A percentile compares a stretch with the other conserved stretches of the same genome.
phyloP scores from a whole-genome alignment of 1,140 invertebrate species.

The Scaptomyza hsui region DNA sequence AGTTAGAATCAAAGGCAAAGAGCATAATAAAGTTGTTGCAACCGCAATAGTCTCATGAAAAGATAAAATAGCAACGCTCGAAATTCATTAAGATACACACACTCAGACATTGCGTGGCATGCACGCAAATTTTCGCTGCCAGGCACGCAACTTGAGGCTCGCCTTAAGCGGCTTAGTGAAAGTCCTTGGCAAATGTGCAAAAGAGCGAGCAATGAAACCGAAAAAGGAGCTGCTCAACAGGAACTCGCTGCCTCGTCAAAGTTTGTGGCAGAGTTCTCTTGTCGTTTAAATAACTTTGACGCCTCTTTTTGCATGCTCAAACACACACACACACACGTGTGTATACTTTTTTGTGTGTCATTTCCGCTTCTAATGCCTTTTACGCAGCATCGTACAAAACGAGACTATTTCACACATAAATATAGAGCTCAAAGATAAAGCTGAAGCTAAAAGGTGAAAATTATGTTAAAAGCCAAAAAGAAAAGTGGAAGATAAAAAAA shows the following conservation, averaged over 20 bases:
- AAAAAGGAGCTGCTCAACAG: conserved; percentile 12
- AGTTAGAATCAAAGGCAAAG: conserved; percentile 30
- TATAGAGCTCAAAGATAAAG: background rate
- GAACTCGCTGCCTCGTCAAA: conserved; percentile 12
- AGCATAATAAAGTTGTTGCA: conserved; percentile 31
- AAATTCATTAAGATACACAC: conserved; percentile 64
- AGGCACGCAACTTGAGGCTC: conserved; percentile 37
- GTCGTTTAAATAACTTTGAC: conserved; percentile 79
- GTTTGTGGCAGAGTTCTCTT: conserved; percentile 20
- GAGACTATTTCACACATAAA: background rate
- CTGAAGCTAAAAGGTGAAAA: background rate
- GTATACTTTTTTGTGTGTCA: conserved; percentile 36
- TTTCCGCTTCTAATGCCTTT: conserved; percentile 63
- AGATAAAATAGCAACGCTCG: conserved; percentile 35
- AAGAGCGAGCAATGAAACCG: conserved; percentile 14
- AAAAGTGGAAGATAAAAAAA: no score
- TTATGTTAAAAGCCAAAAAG: background rate
- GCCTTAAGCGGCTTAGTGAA: conserved; percentile 74
- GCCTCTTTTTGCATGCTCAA: conserved; percentile 54
- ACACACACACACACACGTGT: conserved; percentile 9
- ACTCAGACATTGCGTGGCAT: conserved; percentile 3
- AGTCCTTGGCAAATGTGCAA: conserved; percentile 58
- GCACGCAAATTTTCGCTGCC: conserved; percentile 3
- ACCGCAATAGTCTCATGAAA: background rate
- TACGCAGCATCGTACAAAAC: conserved; percentile 9